phyloP scores from a whole-genome alignment of 1,140 invertebrate species.

The Hyles euphorbiae region DNA sequence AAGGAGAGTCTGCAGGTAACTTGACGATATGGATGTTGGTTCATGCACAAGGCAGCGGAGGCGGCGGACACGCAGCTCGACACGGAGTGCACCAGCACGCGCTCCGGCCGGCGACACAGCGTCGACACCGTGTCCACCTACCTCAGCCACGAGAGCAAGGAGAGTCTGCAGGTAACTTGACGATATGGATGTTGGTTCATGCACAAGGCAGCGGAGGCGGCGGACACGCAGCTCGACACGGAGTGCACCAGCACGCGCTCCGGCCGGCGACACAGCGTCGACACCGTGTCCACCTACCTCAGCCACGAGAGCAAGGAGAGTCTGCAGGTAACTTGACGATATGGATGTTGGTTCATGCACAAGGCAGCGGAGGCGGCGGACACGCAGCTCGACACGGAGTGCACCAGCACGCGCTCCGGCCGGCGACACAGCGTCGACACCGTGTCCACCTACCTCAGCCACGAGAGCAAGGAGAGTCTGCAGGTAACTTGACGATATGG shows the following conservation, averaged over 20 bases:
- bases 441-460: constrained; percentile 91
- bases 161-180: constrained; percentile 75
- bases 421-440: constrained; percentile 88
- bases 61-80: constrained; percentile 16
- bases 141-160: constrained; percentile 88
- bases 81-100: constrained; percentile 77
- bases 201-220: constrained; percentile 76
- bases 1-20: constrained; percentile 77
- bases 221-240: constrained; percentile 16
- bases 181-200: too few relatives aligned
- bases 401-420: constrained; percentile 79
- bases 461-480: constrained; percentile 83
- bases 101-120: constrained; percentile 81
- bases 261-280: constrained; percentile 84
- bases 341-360: too few relatives aligned
- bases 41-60: constrained; percentile 79
- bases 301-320: constrained; percentile 88
- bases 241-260: constrained; percentile 78
- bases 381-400: constrained; percentile 23
- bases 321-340: too few relatives aligned
- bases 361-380: constrained; percentile 74
- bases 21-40: too few relatives aligned
- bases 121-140: constrained; percentile 92
- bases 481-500: too few relatives aligned
- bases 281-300: constrained; percentile 91